These are phyloP conservation scores for Pseudopleuronectes americanus DNA, from an alignment of 2,797 vertebrate species.

Conservation along the genomic window DNA sequence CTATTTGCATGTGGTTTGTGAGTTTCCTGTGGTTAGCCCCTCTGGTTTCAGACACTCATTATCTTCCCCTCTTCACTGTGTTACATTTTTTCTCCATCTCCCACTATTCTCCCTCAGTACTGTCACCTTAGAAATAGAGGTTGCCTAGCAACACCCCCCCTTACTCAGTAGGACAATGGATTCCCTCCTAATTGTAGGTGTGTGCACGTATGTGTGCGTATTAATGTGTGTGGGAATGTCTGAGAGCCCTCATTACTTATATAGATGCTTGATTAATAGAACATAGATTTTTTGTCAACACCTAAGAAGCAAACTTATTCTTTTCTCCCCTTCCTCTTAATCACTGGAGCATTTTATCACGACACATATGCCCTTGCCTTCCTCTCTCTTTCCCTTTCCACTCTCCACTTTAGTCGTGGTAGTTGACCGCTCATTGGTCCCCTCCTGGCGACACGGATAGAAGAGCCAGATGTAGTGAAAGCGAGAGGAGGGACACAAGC, in stretches of 20 bases:
- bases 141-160: constrained; percentile 79
- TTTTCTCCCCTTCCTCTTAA: constrained; percentile 1
- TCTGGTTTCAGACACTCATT: constrained; percentile 54
- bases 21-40: constrained; percentile 47
- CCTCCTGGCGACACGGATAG: constrained; percentile 10
- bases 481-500: neutral
- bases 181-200: constrained; percentile 66
- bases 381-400: neutral
- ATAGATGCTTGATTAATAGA: constrained; percentile 12
- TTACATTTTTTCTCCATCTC: constrained; percentile 28
- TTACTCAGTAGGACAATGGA: constrained; percentile 64
- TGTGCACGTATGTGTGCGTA: constrained; percentile 25
- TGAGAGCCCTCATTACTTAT: constrained; percentile 11
- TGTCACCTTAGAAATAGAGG: constrained; percentile 75
- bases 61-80: constrained; percentile 23
- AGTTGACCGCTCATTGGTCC: constrained; percentile 23
- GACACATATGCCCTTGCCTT: constrained; percentile 16
- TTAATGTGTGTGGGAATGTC: constrained; percentile 47
- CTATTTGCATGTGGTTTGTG: constrained; percentile 10
- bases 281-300: constrained; percentile 24
- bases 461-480: constrained; percentile 16
- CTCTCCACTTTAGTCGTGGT: constrained; percentile 7
- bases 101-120: constrained; percentile 40
- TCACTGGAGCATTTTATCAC: constrained; percentile 22
- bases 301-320: constrained; percentile 3